phyloP scores from a whole-genome alignment of 2,888 invertebrate genomes.

The Dascillus cervinus region DNA sequence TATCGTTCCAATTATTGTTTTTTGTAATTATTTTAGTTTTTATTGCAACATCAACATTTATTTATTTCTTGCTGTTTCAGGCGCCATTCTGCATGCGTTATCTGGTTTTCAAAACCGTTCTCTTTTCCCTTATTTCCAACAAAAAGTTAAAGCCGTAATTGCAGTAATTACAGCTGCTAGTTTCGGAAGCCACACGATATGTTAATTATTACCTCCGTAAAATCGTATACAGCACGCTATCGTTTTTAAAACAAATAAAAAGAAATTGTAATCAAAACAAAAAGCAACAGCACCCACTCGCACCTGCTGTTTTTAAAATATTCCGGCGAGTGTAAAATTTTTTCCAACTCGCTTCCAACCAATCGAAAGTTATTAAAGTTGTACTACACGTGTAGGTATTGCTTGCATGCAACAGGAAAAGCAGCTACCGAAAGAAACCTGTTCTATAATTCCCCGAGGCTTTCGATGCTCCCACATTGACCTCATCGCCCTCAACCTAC shows the following conservation, averaged over 20 bases:
- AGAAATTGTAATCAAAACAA: slow-evolving; percentile 16
- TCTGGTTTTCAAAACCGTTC: slow-evolving; percentile 1
- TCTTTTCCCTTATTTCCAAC: too few relatives aligned
- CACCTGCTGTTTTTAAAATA: slow-evolving; percentile 16
- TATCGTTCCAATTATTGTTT: too few relatives aligned
- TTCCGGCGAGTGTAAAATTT: too few relatives aligned
- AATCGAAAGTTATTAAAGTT: too few relatives aligned
- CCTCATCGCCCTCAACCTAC: slow-evolving; percentile 24
- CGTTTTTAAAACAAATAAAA: slow-evolving; percentile 11
- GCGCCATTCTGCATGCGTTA: background rate
- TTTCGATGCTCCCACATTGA: slow-evolving; percentile 24
- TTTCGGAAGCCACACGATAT: slow-evolving; percentile 24
- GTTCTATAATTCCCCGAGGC: slow-evolving; percentile 20
- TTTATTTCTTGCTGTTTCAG: too few relatives aligned
- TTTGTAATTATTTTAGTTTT: too few relatives aligned
- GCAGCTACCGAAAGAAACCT: slow-evolving; percentile 22
- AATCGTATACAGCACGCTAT: slow-evolving; percentile 17
- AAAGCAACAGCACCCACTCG: slow-evolving; percentile 19
- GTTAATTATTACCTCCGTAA: slow-evolving; percentile 23
- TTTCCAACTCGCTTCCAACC: too few relatives aligned
- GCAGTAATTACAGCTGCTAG: slow-evolving; percentile 15
- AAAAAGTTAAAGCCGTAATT: background rate
- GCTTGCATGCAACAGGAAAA: too few relatives aligned
- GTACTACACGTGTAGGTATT: too few relatives aligned
- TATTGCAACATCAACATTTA: too few relatives aligned